phyloP scores from a whole-genome alignment of 2,888 invertebrate species.

The Callinectes sapidus region DNA sequence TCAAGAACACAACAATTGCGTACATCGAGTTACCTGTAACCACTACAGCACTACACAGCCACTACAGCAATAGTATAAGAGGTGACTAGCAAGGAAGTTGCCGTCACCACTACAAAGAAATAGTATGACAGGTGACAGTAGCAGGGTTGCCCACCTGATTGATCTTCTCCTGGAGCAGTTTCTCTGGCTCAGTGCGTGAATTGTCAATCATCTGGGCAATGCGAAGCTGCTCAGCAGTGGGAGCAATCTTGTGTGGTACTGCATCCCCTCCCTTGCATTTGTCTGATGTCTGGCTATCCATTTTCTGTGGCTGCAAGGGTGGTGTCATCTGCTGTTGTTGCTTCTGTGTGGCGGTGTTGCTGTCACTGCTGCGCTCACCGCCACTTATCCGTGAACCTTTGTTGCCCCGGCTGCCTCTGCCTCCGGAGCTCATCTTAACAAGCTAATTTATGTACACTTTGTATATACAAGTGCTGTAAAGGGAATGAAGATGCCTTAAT shows the following conservation, averaged over 20 bases:
- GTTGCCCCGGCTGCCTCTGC: constrained; percentile 71
- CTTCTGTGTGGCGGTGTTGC: constrained; percentile 44
- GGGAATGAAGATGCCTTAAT: background rate
- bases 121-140: background rate
- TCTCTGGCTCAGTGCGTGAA: constrained; percentile 67
- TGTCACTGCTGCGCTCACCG: constrained; percentile 55
- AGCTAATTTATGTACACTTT: constrained; percentile 73
- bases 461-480: constrained; percentile 73
- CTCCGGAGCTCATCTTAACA: constrained; percentile 73
- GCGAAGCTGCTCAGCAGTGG: constrained; percentile 72
- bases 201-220: constrained; percentile 73
- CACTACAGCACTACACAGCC: too few species aligned
- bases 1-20: too few species aligned
- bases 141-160: constrained; percentile 63
- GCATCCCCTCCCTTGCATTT: constrained; percentile 65
- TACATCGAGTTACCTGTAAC: too few species aligned
- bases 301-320: constrained; percentile 61
- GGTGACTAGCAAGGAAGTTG: too few species aligned
- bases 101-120: too few species aligned
- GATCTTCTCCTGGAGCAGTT: constrained; percentile 72
- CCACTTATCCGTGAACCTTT: constrained; percentile 67
- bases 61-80: too few species aligned
- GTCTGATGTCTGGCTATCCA: constrained; percentile 59
- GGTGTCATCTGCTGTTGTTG: constrained; percentile 59
- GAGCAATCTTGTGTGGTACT: constrained; percentile 69